Conservation (phyloP, 2,888 invertebrate genomes). For the Brenthis daphne region DNA sequence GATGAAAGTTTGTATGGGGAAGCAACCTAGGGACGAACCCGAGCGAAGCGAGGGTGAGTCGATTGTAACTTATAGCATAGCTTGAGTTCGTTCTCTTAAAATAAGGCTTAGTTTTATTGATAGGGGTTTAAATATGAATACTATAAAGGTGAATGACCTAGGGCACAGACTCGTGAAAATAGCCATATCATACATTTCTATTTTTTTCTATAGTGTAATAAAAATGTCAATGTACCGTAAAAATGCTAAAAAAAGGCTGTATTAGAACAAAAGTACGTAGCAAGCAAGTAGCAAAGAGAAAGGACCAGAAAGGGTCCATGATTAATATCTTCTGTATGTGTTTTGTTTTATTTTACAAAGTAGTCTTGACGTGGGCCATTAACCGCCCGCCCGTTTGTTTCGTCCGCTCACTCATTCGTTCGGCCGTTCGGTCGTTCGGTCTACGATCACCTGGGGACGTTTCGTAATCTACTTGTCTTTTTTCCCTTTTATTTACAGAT, state of each 20-base stretch:
- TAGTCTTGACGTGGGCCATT: conserved; percentile 71
- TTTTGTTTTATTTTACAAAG: conserved; percentile 70
- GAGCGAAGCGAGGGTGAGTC: too few relatives aligned
- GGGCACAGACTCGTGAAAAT: too few relatives aligned
- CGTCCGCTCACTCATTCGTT: conserved; percentile 53
- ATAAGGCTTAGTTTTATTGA: too few relatives aligned
- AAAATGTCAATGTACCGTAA: too few relatives aligned
- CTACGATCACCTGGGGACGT: conserved; percentile 74
- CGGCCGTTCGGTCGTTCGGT: conserved; percentile 47
- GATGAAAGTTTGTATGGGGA: too few relatives aligned
- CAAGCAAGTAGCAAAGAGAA: conserved; percentile 37
- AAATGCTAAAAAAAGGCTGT: background rate
- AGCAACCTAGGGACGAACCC: too few relatives aligned
- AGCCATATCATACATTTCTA: too few relatives aligned
- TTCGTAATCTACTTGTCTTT: conserved; percentile 61
- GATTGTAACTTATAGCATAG: too few relatives aligned
- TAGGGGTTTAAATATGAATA: too few relatives aligned
- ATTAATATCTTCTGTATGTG: conserved; percentile 56
- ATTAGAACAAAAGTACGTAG: conserved; percentile 18
- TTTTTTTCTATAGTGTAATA: too few relatives aligned
- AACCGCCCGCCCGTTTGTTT: conserved; percentile 62
- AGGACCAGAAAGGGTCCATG: conserved; percentile 47
- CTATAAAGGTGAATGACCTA: too few relatives aligned
- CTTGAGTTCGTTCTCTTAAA: too few relatives aligned
- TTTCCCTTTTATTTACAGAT: conserved; percentile 33